phyloP scores from a whole-genome alignment of 2,888 invertebrate species.

The Tenthredo scrophulariae region DNA sequence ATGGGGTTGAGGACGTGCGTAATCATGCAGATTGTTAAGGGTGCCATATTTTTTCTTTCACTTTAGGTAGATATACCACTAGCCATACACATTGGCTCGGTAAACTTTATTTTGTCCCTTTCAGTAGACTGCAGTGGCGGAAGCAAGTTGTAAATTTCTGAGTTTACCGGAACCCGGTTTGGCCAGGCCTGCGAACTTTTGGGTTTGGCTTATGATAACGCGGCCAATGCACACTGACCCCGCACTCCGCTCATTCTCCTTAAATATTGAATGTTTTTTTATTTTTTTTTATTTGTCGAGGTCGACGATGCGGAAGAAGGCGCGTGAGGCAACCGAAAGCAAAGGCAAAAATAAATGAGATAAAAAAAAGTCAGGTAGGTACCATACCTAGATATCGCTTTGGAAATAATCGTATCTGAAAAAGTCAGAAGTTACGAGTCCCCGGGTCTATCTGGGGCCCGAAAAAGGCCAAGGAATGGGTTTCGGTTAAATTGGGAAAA shows the following conservation, averaged over 20 bases:
- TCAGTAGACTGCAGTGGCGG: conserved; percentile 69
- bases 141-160: conserved; percentile 77
- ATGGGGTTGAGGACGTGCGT: conserved; percentile 5
- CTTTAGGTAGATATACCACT: background rate
- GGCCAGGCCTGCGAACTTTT: conserved; percentile 10
- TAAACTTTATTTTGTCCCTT: conserved; percentile 69
- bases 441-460: background rate
- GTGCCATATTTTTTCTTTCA: conserved; percentile 14
- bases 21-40: conserved; percentile 5
- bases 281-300: background rate
- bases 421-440: conserved; percentile 13
- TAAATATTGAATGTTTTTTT: background rate
- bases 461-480: conserved; percentile 21
- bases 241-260: background rate
- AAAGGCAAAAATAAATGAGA: conserved; percentile 14
- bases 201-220: conserved; percentile 32
- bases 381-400: background rate
- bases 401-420: conserved; percentile 16
- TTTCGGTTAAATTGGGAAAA: conserved; percentile 43
- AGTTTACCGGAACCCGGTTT: background rate
- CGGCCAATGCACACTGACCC: background rate
- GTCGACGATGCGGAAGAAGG: too few species aligned
- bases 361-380: background rate
- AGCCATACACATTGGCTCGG: conserved; percentile 66
- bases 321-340: background rate